Conservation (phyloP, 2,113 vertebrate species). For the Caracal caracal region DNA sequence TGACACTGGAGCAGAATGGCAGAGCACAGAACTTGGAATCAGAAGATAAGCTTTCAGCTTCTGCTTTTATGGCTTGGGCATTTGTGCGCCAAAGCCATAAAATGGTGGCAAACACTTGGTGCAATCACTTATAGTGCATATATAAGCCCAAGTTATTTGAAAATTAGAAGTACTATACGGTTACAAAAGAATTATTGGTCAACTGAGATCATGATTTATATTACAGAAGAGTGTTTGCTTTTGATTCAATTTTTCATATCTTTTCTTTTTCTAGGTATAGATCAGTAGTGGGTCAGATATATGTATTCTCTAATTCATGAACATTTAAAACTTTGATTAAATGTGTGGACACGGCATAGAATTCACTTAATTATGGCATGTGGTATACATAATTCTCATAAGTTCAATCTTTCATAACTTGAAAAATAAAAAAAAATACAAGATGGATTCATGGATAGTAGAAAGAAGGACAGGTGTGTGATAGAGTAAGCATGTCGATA, state of each 20-base stretch:
- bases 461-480: neutral
- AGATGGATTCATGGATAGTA: neutral
- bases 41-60: neutral
- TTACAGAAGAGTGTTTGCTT: neutral
- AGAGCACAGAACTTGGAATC: neutral
- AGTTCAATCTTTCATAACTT: neutral
- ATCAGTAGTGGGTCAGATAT: neutral
- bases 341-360: neutral
- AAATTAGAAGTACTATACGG: neutral
- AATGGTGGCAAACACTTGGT: neutral
- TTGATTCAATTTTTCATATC: neutral
- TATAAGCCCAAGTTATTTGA: neutral
- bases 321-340: neutral
- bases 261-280: neutral
- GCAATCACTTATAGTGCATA: neutral
- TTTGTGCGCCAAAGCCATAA: neutral
- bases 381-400: neutral
- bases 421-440: slow-evolving; percentile 18
- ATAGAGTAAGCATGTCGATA: neutral
- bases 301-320: neutral
- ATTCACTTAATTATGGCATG: neutral
- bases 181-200: neutral
- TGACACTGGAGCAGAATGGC: neutral
- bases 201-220: neutral
- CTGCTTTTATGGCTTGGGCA: neutral